Evolutionary conservation across 2,797 vertebrate species (phyloP), one percentile per base, ranked within the genome.

Genomic region (Trachurus trachurus): DNA sequence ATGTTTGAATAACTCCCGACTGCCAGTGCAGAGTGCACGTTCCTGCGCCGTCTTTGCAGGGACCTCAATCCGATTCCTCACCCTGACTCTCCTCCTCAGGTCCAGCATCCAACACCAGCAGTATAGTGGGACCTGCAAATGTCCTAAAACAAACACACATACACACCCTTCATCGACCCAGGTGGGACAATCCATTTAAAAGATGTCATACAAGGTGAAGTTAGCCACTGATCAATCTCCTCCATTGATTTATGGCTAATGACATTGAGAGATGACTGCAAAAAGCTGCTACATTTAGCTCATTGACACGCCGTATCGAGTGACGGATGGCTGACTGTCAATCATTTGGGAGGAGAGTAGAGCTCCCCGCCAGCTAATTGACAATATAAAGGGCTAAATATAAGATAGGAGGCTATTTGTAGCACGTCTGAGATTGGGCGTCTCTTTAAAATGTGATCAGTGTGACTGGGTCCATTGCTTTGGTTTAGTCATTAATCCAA

Each of bases 201-300:
- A 79, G 58, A 87, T 88, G 87, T 89, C 76, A 86, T 66, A 71
- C 81, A 85, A 85, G 85, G 78, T 77, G 80, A 79, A 72, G 78
- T 44, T 65, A 26, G 26, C 65, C 58, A 73, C 72, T 49, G 72
- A 87, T 84, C 83, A 80, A 83, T 89, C 56, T 66, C 60, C 58
- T 70, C 17, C 63, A 88, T 87, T 72, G 84, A 89, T 81, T 80
- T n/a, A 66, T 73, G 74, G 63, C 66, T 82, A 79, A 85, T 71
- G 82, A 85, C 83, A 63, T 34, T 81, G 87, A 86, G 37, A 66
- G 63, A 83, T 69, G 78, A 67, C 79, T 67, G 44, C 64, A 85
- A 64, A 79, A 76, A 86, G 80, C 83, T 75, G 49, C 82, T 61
- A 58, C 78, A 85, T 87, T 87, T 84, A 83, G 85, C 76, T 57